Base-by-base conservation (phyloP, 2,888 invertebrate genomes). In the Acanthosepion lycidas region DNA sequence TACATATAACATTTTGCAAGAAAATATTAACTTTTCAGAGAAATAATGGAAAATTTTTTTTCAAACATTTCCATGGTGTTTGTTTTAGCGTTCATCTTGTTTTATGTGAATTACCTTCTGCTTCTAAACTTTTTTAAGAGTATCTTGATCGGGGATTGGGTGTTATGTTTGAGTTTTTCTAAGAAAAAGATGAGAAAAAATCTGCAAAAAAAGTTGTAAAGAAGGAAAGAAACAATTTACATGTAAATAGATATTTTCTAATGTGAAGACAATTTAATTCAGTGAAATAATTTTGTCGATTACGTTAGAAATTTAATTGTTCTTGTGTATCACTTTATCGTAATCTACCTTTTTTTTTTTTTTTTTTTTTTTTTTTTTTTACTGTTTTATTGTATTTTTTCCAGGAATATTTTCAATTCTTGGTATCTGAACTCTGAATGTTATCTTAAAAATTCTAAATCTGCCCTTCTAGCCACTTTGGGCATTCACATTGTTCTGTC, bases 231-330 rank as follows among this genome's bases (percentile, higher is more conserved):
- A 59, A 59, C 59, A 59, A 55, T 59, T 59, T 59, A n/a, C n/a
- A n/a, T 78, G 78, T 78, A 78, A 78, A n/a, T 78, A n/a, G n/a
- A 78, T 78, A 78, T 33, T 78, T 78, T 78, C 78, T 78, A 78
- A 78, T 78, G n/a, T 78, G 15, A 78, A 33, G n/a, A 78, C n/a
- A n/a, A 78, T 78, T 78, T 78, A n/a, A n/a, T 78, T n/a, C 59
- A 59, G 23, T 26, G 59, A 78, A 33, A 78, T n/a, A n/a, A n/a
- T 78, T 15, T 78, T 78, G 78, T n/a, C n/a, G 15, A 18, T 78
- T 78, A 8, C 4, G 18, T 78, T 78, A 15, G 15, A 18, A 33
- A 12, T n/a, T 78, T 78, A 20, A 78, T n/a, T n/a, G 78, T 78
- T 26, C 78, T 78, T 28, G 12, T 12, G 33, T 78, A 6, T 59